These are phyloP conservation scores for Gephyroberyx darwinii DNA, from an alignment of 2,797 vertebrate genomes.

Conservation along the genomic window DNA sequence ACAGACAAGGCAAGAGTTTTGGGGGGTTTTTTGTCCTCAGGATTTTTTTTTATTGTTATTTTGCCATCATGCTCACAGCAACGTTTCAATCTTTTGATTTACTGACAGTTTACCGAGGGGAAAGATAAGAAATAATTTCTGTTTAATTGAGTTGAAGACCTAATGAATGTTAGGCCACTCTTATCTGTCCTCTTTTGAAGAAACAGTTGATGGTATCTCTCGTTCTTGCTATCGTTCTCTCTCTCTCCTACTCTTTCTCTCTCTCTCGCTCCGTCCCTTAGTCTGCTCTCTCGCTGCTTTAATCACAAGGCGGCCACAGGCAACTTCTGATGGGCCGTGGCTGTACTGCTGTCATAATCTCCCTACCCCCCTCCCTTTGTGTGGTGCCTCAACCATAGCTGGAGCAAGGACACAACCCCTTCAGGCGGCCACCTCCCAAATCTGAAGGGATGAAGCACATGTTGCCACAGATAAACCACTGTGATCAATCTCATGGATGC, in stretches of 20 bases:
- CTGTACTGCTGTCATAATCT: constrained; percentile 75
- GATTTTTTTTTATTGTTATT: constrained; percentile 31
- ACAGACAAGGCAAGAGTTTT: not conserved
- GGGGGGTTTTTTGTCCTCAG: not conserved
- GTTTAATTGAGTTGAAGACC: constrained; percentile 82
- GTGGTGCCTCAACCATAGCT: constrained; percentile 69
- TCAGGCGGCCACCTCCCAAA: constrained; percentile 79
- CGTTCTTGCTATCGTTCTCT: constrained; percentile 39
- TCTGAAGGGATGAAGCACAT: constrained; percentile 82
- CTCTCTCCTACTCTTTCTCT: constrained; percentile 30
- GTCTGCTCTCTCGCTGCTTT: constrained; percentile 70
- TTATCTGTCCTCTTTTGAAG: constrained; percentile 72
- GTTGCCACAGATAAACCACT: constrained; percentile 88
- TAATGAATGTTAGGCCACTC: constrained; percentile 71
- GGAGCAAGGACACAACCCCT: constrained; percentile 80
- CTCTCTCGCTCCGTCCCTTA: constrained; percentile 36
- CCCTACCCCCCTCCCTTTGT: constrained; percentile 59
- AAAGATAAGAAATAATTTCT: constrained; percentile 69
- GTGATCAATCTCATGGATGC: constrained; percentile 88
- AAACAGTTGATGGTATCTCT: constrained; percentile 76
- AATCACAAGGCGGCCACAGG: constrained; percentile 81
- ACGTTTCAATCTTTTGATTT: constrained; percentile 63
- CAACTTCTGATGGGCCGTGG: constrained; percentile 74
- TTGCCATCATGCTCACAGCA: constrained; percentile 45
- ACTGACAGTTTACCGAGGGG: constrained; percentile 69